Base-by-base conservation (phyloP, 2,888 invertebrate species). In the Caprella mutica region DNA sequence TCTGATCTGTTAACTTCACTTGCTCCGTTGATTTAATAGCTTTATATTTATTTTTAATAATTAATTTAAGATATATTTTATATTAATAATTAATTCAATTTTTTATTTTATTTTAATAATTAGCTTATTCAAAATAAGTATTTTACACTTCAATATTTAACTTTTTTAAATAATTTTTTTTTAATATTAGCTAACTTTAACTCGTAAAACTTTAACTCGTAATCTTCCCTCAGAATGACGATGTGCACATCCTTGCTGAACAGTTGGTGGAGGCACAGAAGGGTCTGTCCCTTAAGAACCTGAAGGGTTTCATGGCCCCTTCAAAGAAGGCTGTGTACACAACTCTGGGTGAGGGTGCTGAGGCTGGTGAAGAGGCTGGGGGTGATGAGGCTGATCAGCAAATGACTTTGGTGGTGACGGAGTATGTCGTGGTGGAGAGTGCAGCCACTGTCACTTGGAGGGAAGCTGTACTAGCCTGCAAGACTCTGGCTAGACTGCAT, bases 401-500 rank as follows among this genome's bases (percentile, higher is more conserved):
- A 14, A 14, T 9, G 33, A 33, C 33, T 8, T 14, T 14, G 33
- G 8, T 33, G 33, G 9, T 33, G 33, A 33, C 56, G 60, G 63
- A 63, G 24, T 58, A 56, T 29, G 58, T 60, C 14, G 58, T 58
- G 46, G 50, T 58, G 33, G 64, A 64, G 35, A 40, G 52, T 9
- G 26, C 44, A 3, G 56, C 40, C 21, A 56, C 56, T 9, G 50
- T 33, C 14, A 42, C 66, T 23, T 74, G 74, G 74, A 64, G 66
- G 43, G 71, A 72, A 24, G 70, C 71, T 3, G 69, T 73, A 4
- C 66, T 68, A 30, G 66, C 54, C 27, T 69, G 70, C 50, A 58
- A 65, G 26, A 73, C 73, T 0, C 61, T 70, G 52, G 72, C 73
- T 5, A 65, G 73, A 1, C 68, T 74, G 21, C 73, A 73, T 52